Evolutionary conservation across 1,140 invertebrate species (phyloP).

Genomic region (Drosophila nigrodunni): DNA sequence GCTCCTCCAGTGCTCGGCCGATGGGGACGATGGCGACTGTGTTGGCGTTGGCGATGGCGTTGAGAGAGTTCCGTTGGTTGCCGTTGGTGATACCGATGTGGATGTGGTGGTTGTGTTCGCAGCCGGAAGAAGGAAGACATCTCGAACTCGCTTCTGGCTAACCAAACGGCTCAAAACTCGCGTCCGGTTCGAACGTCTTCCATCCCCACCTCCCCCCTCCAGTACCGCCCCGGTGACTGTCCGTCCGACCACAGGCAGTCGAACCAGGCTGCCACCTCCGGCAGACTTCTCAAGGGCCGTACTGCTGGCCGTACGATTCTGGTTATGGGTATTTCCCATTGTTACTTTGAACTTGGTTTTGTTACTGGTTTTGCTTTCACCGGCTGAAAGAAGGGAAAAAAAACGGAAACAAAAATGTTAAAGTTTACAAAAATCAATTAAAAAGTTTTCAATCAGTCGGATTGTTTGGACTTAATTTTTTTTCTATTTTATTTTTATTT

Average conservation of each 20-base stretch:
- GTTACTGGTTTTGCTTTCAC: neutral
- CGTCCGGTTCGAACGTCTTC: constrained; percentile 50
- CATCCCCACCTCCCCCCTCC: constrained; percentile 7
- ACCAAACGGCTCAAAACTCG: constrained; percentile 69
- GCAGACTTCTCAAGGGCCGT: constrained; percentile 55
- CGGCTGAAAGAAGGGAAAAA: neutral
- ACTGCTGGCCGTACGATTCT: constrained; percentile 45
- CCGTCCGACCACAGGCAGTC: constrained; percentile 29
- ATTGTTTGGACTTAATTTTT: constrained; percentile 63
- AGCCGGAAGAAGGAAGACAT: constrained; percentile 46
- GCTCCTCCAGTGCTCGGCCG: constrained; percentile 36
- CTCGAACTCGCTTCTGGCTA: constrained; percentile 68
- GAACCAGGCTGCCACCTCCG: constrained; percentile 52
- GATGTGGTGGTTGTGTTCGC: constrained; percentile 10
- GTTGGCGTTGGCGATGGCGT: constrained; percentile 18
- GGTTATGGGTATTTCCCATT: constrained; percentile 63
- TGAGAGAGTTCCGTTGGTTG: constrained; percentile 5
- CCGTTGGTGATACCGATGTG: constrained; percentile 33
- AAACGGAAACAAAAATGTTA: neutral
- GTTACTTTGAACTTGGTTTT: constrained; percentile 18
- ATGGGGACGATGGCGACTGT: constrained; percentile 11
- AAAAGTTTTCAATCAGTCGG: constrained; percentile 83
- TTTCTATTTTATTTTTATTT: constrained; percentile 37
- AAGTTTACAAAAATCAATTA: constrained; percentile 83
- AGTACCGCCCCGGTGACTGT: constrained; percentile 5